Base-by-base conservation (phyloP, 2,797 vertebrate species). In the Numenius phaeopus region DNA sequence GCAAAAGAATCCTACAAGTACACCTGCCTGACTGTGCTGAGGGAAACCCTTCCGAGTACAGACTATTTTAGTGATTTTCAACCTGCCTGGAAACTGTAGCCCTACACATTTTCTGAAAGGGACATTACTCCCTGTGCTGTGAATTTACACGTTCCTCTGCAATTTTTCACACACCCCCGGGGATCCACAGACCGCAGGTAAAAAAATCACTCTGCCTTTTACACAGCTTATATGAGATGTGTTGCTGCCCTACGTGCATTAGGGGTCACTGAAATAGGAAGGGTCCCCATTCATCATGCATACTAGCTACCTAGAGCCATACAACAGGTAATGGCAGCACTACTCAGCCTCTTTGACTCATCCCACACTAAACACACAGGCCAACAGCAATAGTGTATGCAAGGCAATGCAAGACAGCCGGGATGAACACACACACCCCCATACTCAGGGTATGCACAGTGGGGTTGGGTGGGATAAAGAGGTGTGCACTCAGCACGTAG, bases 401-500 rank as follows among this genome's bases (percentile, higher is more conserved):
- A 65, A 72, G 50, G 57, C 44, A 81, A 3, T 5, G 32, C 23
- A 7, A 47, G 24, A 50, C 46, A 89, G 29, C 24, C 19, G 11
- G 12, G 40, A 59, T 21, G 22, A 72, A 7, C 4, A 27, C 32
- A 7, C 4, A 27, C 32, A 55, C 66, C 34, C 30, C 52, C 37
- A 71, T 27, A 30, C 37, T 82, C 57, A 23, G 76, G 26, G 21
- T 61, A 30, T 16, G 54, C 52, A 42, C 84, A 47, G 20, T 24
- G 2, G 1, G 4, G 17, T n/a, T 47, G 72, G 21, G 52, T 20
- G 21, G 14, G 40, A n/a, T 62, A 57, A 52, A 10, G 8, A 2
- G 1, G 7, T 13, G 6, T 65, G 29, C 27, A 69, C 1, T 4
- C 17, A 11, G 2, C 16, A 52, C 0, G 1, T 0, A 20, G 70